phyloP scores from a whole-genome alignment of 2,113 vertebrate species.

The Atherinomorus stipes region DNA sequence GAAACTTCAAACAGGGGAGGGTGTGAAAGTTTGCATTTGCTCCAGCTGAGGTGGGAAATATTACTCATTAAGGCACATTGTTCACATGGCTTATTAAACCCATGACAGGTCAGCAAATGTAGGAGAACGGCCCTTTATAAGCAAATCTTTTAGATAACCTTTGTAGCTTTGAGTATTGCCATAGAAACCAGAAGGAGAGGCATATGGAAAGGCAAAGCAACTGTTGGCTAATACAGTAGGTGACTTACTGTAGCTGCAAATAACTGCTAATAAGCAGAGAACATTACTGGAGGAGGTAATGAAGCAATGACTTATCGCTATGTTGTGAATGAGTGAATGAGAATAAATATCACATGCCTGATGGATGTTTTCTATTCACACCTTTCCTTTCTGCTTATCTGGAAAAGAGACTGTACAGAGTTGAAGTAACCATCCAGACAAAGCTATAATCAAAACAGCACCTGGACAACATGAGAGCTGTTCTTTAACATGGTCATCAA shows the following conservation, averaged over 20 bases:
- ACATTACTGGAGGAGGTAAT: background rate
- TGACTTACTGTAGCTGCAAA: background rate
- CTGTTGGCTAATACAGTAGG: background rate
- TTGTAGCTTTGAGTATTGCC: constrained; percentile 7
- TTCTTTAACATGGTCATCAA: background rate
- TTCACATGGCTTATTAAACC: constrained; percentile 37
- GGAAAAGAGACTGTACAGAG: background rate
- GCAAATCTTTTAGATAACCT: constrained; percentile 13
- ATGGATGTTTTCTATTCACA: background rate
- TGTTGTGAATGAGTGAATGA: background rate
- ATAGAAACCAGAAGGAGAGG: constrained; percentile 27
- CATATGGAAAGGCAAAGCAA: background rate
- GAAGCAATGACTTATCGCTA: background rate
- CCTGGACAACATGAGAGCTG: background rate
- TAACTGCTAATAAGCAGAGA: background rate
- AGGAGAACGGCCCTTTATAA: background rate
- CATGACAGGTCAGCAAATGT: constrained; percentile 28
- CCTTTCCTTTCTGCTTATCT: background rate
- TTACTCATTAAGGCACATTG: constrained; percentile 39
- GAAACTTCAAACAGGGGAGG: background rate
- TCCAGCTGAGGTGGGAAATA: constrained; percentile 3
- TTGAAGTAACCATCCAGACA: background rate
- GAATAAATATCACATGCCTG: background rate
- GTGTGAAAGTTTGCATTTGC: constrained; percentile 5
- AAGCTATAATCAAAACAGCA: no score